phyloP scores from a whole-genome alignment of 2,888 invertebrate species.

The Amitus sp. region DNA sequence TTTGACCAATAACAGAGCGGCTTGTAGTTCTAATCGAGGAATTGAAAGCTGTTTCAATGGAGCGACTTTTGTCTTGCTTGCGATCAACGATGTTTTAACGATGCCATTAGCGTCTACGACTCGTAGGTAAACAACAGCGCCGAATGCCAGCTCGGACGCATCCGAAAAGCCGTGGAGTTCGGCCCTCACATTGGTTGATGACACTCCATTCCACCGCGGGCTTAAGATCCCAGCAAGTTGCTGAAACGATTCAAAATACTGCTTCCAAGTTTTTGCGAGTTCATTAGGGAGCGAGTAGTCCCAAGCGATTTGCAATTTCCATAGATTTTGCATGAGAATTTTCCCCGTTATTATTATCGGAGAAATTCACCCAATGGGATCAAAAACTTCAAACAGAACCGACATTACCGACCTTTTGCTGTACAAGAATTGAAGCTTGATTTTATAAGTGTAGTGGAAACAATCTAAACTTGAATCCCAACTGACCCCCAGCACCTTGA shows the following conservation, averaged over 20 bases:
- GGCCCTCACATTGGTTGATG: neutral
- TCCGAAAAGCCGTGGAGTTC: too few species aligned
- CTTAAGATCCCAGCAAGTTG: conserved; percentile 2
- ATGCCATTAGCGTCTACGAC: neutral
- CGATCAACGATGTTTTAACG: neutral
- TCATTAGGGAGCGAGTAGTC: too few species aligned
- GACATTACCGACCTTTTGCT: conserved; percentile 9
- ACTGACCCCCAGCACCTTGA: conserved; percentile 9
- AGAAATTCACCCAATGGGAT: conserved; percentile 2
- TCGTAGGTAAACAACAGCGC: conserved; percentile 13
- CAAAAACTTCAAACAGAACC: too few species aligned
- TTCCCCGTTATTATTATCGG: neutral
- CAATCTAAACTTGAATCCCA: conserved; percentile 3
- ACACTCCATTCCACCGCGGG: conserved; percentile 18
- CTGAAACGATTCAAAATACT: conserved; percentile 4
- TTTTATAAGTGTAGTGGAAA: neutral
- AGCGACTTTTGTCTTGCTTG: conserved; percentile 6
- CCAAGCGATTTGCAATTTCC: too few species aligned
- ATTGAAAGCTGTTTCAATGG: conserved; percentile 15
- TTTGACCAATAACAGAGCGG: conserved; percentile 3
- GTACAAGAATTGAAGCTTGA: neutral
- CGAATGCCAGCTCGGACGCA: conserved; percentile 8
- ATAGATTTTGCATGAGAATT: conserved; percentile 23
- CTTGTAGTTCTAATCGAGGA: conserved; percentile 16
- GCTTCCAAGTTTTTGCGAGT: conserved; percentile 6